Conservation (phyloP, 1,140 invertebrate genomes). For the Aphaenogaster floridana region DNA sequence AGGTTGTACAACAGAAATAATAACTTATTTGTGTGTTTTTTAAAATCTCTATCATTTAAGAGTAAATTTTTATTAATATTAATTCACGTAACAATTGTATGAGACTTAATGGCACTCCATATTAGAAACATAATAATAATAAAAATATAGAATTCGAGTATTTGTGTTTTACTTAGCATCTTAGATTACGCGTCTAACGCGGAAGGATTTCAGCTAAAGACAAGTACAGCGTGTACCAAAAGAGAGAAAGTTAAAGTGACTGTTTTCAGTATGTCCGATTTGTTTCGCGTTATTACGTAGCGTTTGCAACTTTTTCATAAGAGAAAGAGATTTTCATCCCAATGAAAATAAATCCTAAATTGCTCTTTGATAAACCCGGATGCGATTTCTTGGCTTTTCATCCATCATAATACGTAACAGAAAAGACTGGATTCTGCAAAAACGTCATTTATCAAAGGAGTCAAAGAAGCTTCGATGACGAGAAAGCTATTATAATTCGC, state of each 20-base stretch:
- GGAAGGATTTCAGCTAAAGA: background rate
- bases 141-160: background rate
- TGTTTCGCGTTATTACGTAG: conserved; percentile 21
- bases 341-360: conserved; percentile 36
- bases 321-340: conserved; percentile 13
- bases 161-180: background rate
- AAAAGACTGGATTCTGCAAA: background rate
- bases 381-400: background rate
- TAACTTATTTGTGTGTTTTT: background rate
- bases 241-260: conserved; percentile 34
- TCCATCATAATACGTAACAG: background rate
- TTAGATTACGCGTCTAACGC: background rate
- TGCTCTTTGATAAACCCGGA: conserved; percentile 37
- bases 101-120: background rate
- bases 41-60: background rate
- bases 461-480: background rate
- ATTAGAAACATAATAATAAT: background rate
- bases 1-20: background rate
- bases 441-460: background rate
- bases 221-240: background rate
- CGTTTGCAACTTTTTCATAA: conserved; percentile 14
- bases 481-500: background rate
- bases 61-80: background rate
- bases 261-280: background rate
- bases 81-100: background rate